Conservation (phyloP, 1,140 invertebrate species). For the Steinernema khuongi region DNA sequence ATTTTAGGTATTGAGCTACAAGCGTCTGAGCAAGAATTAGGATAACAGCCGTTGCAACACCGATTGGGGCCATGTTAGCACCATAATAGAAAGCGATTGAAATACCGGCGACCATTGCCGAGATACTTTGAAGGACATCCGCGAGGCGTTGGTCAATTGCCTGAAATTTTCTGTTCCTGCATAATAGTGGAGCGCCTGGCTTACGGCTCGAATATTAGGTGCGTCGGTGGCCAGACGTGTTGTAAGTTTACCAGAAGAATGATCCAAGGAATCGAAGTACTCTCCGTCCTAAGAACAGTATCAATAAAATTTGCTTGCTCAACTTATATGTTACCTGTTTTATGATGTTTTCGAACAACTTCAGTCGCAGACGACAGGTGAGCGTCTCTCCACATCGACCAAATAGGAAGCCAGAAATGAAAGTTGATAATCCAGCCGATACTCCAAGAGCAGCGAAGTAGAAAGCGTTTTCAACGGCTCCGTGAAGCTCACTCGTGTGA, state of each 20-base stretch:
- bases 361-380: slow-evolving; percentile 28
- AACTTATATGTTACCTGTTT: slow-evolving; percentile 20
- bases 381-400: slow-evolving; percentile 28
- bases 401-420: neutral
- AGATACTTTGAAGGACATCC: slow-evolving; percentile 35
- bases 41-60: slow-evolving; percentile 26
- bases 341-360: slow-evolving; percentile 35
- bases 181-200: neutral
- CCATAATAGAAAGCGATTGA: slow-evolving; percentile 38
- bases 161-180: neutral
- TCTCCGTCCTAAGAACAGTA: slow-evolving; percentile 25
- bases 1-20: slow-evolving; percentile 13
- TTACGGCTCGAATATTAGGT: slow-evolving; percentile 37
- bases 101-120: slow-evolving; percentile 35
- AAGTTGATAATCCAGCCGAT: slow-evolving; percentile 17
- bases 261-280: slow-evolving; percentile 33
- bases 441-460: slow-evolving; percentile 29
- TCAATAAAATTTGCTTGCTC: neutral
- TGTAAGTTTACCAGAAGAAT: slow-evolving; percentile 34
- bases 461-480: slow-evolving; percentile 21
- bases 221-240: slow-evolving; percentile 35
- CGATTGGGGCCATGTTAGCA: slow-evolving; percentile 34
- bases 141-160: slow-evolving; percentile 37
- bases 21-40: neutral
- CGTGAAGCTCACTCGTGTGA: slow-evolving; percentile 25